A percentile compares a stretch with the other conserved stretches of the same genome.
phyloP scores from a whole-genome alignment of 92 coral and sea anemone species.

The Montipora capitata region DNA sequence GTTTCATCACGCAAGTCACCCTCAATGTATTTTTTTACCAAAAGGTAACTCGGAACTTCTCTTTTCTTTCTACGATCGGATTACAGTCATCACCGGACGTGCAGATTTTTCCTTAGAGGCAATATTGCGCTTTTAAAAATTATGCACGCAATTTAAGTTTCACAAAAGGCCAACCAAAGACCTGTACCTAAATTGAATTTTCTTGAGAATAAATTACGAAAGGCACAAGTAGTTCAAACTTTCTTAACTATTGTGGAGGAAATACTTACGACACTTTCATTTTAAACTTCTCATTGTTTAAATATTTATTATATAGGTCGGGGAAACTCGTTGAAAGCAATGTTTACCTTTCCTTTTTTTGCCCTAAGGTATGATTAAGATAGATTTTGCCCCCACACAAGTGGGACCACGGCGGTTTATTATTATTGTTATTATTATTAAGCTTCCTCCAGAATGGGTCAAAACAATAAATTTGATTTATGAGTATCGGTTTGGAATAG shows the following conservation, averaged over 20 bases:
- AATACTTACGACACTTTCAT: constrained; percentile 24
- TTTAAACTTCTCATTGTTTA: constrained; percentile 6
- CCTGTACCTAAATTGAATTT: not conserved
- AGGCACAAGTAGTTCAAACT: not conserved
- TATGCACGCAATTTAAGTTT: constrained; percentile 12
- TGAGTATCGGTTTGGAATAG: not conserved
- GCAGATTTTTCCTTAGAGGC: not conserved
- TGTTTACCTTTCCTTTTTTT: constrained; percentile 29
- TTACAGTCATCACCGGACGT: not conserved
- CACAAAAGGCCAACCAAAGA: not conserved
- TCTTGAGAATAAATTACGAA: not conserved
- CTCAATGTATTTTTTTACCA: not conserved
- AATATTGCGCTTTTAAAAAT: constrained; percentile 23
- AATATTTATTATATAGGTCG: constrained; percentile 56
- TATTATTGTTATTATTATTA: too few species aligned
- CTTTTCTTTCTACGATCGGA: not conserved
- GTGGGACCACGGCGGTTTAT: too few species aligned
- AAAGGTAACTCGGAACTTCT: not conserved
- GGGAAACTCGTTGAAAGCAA: not conserved
- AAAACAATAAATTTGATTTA: constrained; percentile 29
- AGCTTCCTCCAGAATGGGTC: not conserved
- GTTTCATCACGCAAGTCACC: constrained; percentile 24
- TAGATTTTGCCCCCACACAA: not conserved
- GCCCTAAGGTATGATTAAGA: not conserved
- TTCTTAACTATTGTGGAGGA: constrained; percentile 11